These are phyloP conservation scores for Sceloporus undulatus DNA, from an alignment of 2,113 vertebrate genomes.

Conservation along the genomic window DNA sequence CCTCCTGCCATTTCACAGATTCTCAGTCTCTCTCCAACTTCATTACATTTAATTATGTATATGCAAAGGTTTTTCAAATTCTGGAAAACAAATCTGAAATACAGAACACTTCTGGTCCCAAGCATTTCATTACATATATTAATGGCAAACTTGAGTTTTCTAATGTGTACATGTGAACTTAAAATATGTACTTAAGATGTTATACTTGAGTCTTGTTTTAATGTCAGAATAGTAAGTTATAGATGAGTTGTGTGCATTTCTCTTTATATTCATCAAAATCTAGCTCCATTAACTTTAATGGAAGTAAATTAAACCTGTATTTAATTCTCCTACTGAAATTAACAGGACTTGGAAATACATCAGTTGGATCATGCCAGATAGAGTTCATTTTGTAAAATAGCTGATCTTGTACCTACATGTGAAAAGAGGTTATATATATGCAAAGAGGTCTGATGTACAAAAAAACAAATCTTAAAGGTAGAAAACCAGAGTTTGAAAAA, in stretches of 20 bases:
- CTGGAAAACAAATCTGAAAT: too few relatives aligned
- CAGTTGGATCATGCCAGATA: not conserved
- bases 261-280: not conserved
- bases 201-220: not conserved
- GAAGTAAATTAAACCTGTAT: not conserved
- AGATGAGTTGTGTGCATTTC: not conserved
- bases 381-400: not conserved
- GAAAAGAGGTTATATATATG: not conserved
- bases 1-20: not conserved
- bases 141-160: not conserved
- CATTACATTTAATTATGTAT: conserved; percentile 20
- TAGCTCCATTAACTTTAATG: not conserved
- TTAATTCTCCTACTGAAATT: not conserved
- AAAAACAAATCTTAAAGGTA: conserved; percentile 31
- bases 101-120: too few relatives aligned
- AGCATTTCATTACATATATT: not conserved
- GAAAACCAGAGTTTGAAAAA: conserved; percentile 42
- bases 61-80: not conserved
- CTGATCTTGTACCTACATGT: not conserved
- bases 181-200: not conserved
- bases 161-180: not conserved
- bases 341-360: not conserved
- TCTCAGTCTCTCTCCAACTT: not conserved
- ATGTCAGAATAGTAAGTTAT: not conserved
- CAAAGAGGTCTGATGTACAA: not conserved